Base-by-base conservation (phyloP, 1,140 invertebrate genomes). In the Scaptomyza pallida region DNA sequence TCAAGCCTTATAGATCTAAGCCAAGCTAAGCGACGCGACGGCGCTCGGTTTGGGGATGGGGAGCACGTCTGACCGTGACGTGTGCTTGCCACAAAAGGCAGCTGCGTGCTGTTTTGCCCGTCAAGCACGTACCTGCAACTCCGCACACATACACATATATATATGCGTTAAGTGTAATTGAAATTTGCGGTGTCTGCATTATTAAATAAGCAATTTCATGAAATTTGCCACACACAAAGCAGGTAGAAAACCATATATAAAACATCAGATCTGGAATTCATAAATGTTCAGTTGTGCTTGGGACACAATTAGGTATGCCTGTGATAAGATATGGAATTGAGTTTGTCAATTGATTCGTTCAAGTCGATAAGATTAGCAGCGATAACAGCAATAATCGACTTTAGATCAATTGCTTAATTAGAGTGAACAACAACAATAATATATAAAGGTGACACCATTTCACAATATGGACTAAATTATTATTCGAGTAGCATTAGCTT, bases 161-260 rank as follows among this genome's bases (percentile, higher is more conserved):
- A 12, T 5, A 33, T 47, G 5, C 62, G 33, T 17, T 43, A 44
- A 70, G 61, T 56, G 51, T 52, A 71, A 75, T 60, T 63, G 64
- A 60, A 83, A 63, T 75, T 68, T 62, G 56, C 57, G 55, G 55
- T 45, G 52, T 63, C 21, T 60, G 30, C 56, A 63, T 63, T 63
- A 16, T 35, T 26, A 52, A 62, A 15, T 33, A 52, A 54, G 48
- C 35, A 63, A 35, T 21, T 43, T 15, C 48, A 54, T 8, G n/a
- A 13, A 43, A 21, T 35, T 33, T 15, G 23, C 60, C 37, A 52
- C 15, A 52, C 21, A 37, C 35, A 8, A 12, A 45, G 16, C 37
- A 9, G n/a, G n/a, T n/a, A n/a, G n/a, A n/a, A n/a, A n/a, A n/a
- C 13, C 23, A 33, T 33, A 30, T 3, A 23, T 21, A n/a, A n/a